Evolutionary conservation across 2,888 invertebrate genomes (phyloP), one percentile per base, ranked within the genome.

Genomic region (Chironomus tentans): DNA sequence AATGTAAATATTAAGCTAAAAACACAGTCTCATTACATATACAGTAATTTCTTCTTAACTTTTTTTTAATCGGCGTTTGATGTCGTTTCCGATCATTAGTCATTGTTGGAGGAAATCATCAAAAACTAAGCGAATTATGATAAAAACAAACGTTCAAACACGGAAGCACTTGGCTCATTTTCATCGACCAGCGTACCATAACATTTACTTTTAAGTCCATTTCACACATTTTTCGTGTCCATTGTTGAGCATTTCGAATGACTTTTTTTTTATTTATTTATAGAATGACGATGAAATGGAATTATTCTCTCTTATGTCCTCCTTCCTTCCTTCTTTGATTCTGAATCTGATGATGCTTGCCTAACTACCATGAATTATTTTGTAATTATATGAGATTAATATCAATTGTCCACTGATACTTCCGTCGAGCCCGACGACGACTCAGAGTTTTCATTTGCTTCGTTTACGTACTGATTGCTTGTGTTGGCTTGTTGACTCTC

Each of bases 11-110:
- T 72, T 72, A 72, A 72, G 72, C 72, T 62, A 24, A 62, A 70
- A 72, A 72, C 72, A 72, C 72, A 72, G 72, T 72, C 72, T 72
- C 72, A 61, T 61, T 70, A 56, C 56, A 15, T 56, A 18, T 10
- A 38, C 38, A 38, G 38, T 38, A 38, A 38, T 38, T 38, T 38
- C 38, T 38, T 38, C 38, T 38, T 38, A 1, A 56, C 15, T 7
- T 56, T 56, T 56, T 56, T 56, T 18, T 56, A 56, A 56, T 56
- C 18, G 56, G 56, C 18, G 7, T 4, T 56, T 18, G n/a, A 56
- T 56, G n/a, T 56, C 5, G 18, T 56, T 15, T 56, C 56, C 56
- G 7, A 56, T 56, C 18, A 56, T 4, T 56, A 56, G 7, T 56
- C 18, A 56, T 18, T 50, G n/a, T 56, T 6, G 18, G 56, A 56